Conservation (phyloP, 2,797 vertebrate species). For the Xiphophorus birchmanni region DNA sequence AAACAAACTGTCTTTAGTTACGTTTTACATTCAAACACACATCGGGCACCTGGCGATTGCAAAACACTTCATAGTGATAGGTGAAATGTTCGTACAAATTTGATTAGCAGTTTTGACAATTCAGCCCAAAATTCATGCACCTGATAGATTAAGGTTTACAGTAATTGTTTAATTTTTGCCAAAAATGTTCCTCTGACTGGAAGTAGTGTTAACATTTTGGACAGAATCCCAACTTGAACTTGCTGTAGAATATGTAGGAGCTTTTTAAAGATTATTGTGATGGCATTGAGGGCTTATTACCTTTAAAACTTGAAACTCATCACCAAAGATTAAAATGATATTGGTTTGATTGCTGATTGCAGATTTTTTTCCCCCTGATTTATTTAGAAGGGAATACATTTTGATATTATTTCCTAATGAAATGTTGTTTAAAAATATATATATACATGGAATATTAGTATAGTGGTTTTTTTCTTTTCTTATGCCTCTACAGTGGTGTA, state of each 20-base stretch:
- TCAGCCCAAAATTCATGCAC: neutral
- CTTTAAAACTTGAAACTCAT: neutral
- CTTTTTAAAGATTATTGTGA: neutral
- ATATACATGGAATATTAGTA: neutral
- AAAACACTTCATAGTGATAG: neutral
- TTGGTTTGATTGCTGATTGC: neutral
- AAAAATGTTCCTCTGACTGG: neutral
- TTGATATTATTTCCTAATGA: neutral
- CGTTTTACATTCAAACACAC: neutral
- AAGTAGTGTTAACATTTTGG: neutral
- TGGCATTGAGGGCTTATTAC: neutral
- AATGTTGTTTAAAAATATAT: neutral
- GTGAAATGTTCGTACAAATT: neutral
- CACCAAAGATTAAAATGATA: neutral
- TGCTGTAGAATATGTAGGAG: neutral
- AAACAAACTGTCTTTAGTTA: neutral
- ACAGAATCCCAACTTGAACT: no score
- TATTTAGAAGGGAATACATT: neutral
- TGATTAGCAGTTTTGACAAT: neutral
- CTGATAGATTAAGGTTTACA: neutral
- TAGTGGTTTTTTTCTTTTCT: slow-evolving; percentile 2
- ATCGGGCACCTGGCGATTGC: neutral
- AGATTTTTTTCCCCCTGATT: neutral
- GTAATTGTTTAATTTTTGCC: neutral
- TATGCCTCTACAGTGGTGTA: slow-evolving; percentile 16